phyloP scores from a whole-genome alignment of 2,113 vertebrate species.

The Apodemus speciosus region DNA sequence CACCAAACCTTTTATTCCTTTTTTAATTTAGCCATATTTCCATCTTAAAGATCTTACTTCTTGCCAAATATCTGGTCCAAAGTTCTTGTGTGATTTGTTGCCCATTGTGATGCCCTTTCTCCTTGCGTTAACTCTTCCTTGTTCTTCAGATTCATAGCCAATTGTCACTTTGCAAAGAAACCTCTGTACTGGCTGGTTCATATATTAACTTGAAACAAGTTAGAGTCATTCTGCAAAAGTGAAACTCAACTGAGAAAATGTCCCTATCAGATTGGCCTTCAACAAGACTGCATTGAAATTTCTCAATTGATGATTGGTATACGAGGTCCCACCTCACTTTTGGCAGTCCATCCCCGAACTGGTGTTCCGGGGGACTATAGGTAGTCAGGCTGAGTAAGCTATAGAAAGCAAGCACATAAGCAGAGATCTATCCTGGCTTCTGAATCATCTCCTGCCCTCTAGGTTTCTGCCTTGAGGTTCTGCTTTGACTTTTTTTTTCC shows the following conservation, averaged over 20 bases:
- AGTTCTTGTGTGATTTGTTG: neutral
- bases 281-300: neutral
- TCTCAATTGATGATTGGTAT: neutral
- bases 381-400: neutral
- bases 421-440: neutral
- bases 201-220: neutral
- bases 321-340: neutral
- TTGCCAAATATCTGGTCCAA: neutral
- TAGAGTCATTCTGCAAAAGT: neutral
- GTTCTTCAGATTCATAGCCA: neutral
- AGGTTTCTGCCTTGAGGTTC: neutral
- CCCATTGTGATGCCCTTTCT: neutral
- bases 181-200: neutral
- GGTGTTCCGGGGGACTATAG: neutral
- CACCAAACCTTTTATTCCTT: neutral
- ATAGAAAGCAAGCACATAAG: neutral
- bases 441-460: neutral
- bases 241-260: neutral
- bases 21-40: neutral
- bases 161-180: neutral
- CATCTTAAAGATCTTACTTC: neutral
- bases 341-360: neutral
- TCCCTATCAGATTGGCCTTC: neutral
- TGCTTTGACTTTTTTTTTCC: no score
- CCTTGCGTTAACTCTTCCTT: neutral